Base-by-base conservation (phyloP, 1,140 invertebrate species). In the Eumaeus atala region DNA sequence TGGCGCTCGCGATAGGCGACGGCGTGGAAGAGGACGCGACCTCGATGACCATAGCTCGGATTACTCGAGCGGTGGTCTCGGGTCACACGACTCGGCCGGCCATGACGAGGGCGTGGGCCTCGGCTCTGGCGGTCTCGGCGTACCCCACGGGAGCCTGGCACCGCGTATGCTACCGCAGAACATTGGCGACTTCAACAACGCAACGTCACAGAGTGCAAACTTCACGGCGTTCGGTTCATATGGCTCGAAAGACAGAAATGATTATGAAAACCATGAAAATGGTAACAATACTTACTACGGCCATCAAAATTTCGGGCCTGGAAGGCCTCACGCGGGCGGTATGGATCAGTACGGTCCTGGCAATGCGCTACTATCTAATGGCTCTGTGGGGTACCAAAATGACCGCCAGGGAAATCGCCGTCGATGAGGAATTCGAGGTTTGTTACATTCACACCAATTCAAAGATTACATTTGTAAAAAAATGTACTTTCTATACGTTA, bases 331-430 rank as follows among this genome's bases (percentile, higher is more conserved):
- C 34, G 61, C 61, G 54, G 44, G 59, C 51, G 67, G 64, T 62
- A 61, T 72, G 69, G 70, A 72, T 18, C 77, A 71, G 62, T 61
- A 48, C 21, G 61, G 62, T 62, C 60, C 51, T 51, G 74, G 72
- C 54, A 66, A 67, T 71, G 74, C 78, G 77, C 64, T 59, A 74
- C 71, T 61, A 76, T 69, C 73, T 21, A 77, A 78, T 70, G 81
- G 81, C 73, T 82, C 84, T 75, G 72, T 84, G 84, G 81, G 84
- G 78, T 87, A 87, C 74, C 71, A 72, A 67, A 74, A 76, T 67
- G 78, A 84, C 81, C 84, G 84, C 80, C 84, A 84, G 84, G 79
- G 77, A 67, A 83, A 84, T 77, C 81, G 77, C 72, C 80, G 67
- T 56, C 72, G 78, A 64, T 78, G 79, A 77, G 62, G 66, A 61